Evolutionary conservation across 1,140 invertebrate genomes (phyloP).

Genomic region (Andrena cerasifolii): DNA sequence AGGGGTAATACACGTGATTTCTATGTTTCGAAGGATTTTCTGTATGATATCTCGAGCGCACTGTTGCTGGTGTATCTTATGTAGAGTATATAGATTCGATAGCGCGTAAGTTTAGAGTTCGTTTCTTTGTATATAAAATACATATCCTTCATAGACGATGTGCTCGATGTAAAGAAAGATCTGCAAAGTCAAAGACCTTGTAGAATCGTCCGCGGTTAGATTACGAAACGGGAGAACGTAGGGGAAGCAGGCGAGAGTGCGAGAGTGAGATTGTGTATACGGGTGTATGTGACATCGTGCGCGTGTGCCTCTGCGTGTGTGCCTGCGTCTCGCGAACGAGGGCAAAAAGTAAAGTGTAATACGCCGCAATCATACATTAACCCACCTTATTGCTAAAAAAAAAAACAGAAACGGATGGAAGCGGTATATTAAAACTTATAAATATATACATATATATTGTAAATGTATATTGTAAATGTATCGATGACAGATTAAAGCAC

Average conservation of each 20-base stretch:
- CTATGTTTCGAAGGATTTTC: constrained; percentile 35
- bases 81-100: constrained; percentile 66
- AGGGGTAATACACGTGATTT: constrained; percentile 16
- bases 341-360: constrained; percentile 69
- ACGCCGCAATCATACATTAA: constrained; percentile 62
- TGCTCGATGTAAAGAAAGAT: constrained; percentile 74
- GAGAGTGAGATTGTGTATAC: constrained; percentile 12
- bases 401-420: constrained; percentile 69
- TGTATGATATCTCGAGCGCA: constrained; percentile 47
- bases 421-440: constrained; percentile 75
- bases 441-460: constrained; percentile 80
- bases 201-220: constrained; percentile 39
- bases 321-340: constrained; percentile 32
- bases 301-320: constrained; percentile 30
- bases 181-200: constrained; percentile 47
- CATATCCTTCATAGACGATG: constrained; percentile 75
- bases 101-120: constrained; percentile 61
- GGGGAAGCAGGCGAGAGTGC: neutral
- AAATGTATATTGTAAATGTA: constrained; percentile 81
- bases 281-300: constrained; percentile 9
- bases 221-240: constrained; percentile 10
- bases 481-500: constrained; percentile 79
- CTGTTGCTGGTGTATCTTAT: constrained; percentile 69
- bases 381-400: constrained; percentile 66
- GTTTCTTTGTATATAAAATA: constrained; percentile 80